These are phyloP conservation scores for Heliocidaris tuberculata DNA, from an alignment of 35 echinoderm and acorn worm species.

Conservation along the genomic window DNA sequence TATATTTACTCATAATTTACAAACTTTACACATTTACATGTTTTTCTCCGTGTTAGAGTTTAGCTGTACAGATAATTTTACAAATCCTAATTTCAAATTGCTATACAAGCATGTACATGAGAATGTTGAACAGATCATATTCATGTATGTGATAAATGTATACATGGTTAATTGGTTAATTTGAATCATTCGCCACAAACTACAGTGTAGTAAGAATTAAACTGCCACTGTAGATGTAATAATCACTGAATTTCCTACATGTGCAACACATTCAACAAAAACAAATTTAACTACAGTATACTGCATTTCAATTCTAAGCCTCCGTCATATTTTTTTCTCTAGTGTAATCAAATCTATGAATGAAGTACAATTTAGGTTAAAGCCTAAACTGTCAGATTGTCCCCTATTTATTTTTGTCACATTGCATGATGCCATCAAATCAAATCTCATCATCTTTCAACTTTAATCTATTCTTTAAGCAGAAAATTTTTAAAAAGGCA, in stretches of 20 bases:
- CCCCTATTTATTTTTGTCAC: too few species aligned
- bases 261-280: not conserved
- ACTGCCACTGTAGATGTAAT: not conserved
- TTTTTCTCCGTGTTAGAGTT: not conserved
- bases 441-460: too few species aligned
- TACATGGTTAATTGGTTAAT: not conserved
- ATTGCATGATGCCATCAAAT: too few species aligned
- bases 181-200: too few species aligned
- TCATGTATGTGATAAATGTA: not conserved
- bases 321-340: not conserved
- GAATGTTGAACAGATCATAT: not conserved
- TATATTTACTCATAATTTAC: not conserved
- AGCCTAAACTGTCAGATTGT: too few species aligned
- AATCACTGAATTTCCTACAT: not conserved
- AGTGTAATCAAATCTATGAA: not conserved
- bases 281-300: not conserved
- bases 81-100: not conserved
- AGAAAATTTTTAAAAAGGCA: too few species aligned
- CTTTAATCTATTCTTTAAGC: too few species aligned
- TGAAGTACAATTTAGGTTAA: not conserved
- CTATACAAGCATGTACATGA: not conserved
- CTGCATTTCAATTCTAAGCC: not conserved
- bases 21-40: not conserved
- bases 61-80: not conserved
- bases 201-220: not conserved